phyloP scores from a whole-genome alignment of 2,797 vertebrate species.

The Dendrocincla tyrannina region DNA sequence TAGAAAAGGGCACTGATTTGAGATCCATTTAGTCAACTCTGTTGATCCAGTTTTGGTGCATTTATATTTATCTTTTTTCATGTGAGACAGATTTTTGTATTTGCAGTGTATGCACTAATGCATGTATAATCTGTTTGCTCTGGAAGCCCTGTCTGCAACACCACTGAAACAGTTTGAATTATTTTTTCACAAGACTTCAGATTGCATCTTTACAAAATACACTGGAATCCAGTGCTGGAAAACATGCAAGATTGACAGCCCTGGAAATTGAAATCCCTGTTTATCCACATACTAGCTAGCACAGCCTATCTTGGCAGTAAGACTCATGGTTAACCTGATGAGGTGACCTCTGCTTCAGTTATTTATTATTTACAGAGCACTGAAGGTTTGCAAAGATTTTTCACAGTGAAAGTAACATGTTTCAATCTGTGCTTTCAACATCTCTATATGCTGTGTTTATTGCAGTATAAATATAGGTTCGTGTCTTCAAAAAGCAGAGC shows the following conservation, averaged over 20 bases:
- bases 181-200: background rate
- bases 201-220: constrained; percentile 5
- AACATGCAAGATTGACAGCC: background rate
- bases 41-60: background rate
- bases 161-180: background rate
- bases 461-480: background rate
- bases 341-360: constrained; percentile 9
- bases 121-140: background rate
- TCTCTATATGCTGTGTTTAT: background rate
- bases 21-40: background rate
- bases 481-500: background rate
- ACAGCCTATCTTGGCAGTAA: background rate
- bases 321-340: background rate
- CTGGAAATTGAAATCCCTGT: constrained; percentile 30
- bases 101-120: background rate
- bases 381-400: constrained; percentile 15
- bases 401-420: background rate
- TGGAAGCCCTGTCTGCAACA: background rate
- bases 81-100: background rate
- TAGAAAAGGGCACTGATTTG: background rate
- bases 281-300: background rate
- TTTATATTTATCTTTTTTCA: background rate
- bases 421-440: background rate
- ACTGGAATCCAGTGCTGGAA: background rate
- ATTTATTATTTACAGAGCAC: constrained; percentile 6